Evolutionary conservation across 2,113 vertebrate species (phyloP).

Genomic region (Myanophis thanlyinensis): DNA sequence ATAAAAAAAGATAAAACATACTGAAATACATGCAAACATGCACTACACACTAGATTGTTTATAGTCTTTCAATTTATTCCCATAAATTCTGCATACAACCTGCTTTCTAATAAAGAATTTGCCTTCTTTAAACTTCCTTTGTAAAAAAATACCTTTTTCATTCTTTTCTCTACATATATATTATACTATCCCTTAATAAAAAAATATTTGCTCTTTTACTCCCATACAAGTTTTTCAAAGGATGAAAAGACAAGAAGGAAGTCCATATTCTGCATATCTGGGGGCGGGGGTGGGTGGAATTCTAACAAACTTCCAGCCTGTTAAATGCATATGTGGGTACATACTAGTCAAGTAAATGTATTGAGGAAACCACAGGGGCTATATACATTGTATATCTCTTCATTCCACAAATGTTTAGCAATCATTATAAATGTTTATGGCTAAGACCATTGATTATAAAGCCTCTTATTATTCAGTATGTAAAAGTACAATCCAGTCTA

Average conservation of each 20-base stretch:
- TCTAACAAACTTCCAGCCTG: neutral
- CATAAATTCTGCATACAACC: neutral
- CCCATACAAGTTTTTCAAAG: neutral
- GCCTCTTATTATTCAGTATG: conserved; percentile 1
- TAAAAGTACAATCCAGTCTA: neutral
- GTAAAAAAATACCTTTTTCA: neutral
- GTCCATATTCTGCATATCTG: neutral
- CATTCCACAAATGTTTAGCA: neutral
- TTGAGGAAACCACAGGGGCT: neutral
- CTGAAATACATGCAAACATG: neutral
- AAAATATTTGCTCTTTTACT: neutral
- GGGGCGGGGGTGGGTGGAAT: too few relatives aligned
- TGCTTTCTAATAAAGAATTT: neutral
- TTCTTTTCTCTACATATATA: neutral
- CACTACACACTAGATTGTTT: neutral
- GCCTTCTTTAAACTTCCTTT: neutral
- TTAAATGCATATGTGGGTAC: neutral
- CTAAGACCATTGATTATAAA: neutral
- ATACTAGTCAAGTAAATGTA: neutral
- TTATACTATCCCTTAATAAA: neutral
- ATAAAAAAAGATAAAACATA: conserved; percentile 8
- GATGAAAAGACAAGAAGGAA: neutral
- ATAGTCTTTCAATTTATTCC: neutral
- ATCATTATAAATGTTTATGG: neutral
- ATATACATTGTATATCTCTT: neutral